These are phyloP conservation scores for Polia nebulosa DNA, from an alignment of 2,888 invertebrate genomes.

Conservation along the genomic window DNA sequence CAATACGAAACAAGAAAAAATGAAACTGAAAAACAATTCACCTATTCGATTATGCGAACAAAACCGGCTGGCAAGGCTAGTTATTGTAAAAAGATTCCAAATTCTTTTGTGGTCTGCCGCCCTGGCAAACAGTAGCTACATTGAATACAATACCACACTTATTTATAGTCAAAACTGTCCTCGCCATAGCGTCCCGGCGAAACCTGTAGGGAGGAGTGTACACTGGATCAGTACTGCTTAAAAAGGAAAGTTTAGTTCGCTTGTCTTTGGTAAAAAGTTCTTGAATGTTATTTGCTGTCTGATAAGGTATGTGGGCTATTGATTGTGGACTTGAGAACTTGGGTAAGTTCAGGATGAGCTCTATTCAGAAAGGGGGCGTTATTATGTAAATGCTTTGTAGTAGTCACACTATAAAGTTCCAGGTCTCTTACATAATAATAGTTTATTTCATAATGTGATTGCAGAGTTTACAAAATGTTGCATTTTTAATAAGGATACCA, in stretches of 20 bases:
- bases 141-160: conserved; percentile 91
- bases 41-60: conserved; percentile 64
- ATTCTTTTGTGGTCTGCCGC: conserved; percentile 89
- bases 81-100: conserved; percentile 83
- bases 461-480: no score
- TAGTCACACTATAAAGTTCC: no score
- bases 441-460: no score
- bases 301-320: neutral
- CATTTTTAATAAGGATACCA: no score
- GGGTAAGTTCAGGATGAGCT: neutral
- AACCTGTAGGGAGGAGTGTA: conserved; percentile 68
- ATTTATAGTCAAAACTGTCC: conserved; percentile 91
- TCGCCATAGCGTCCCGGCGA: conserved; percentile 87
- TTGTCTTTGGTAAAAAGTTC: conserved; percentile 1
- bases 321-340: neutral
- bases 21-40: conserved; percentile 55
- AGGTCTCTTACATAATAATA: no score
- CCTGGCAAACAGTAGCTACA: conserved; percentile 86
- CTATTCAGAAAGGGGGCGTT: neutral
- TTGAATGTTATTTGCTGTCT: conserved; percentile 17
- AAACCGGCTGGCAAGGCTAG: conserved; percentile 71
- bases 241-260: conserved; percentile 32
- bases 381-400: no score
- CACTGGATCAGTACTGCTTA: conserved; percentile 55
- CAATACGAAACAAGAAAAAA: conserved; percentile 39